Base-by-base conservation (phyloP, 1,140 invertebrate genomes). In the Cherax destructor region DNA sequence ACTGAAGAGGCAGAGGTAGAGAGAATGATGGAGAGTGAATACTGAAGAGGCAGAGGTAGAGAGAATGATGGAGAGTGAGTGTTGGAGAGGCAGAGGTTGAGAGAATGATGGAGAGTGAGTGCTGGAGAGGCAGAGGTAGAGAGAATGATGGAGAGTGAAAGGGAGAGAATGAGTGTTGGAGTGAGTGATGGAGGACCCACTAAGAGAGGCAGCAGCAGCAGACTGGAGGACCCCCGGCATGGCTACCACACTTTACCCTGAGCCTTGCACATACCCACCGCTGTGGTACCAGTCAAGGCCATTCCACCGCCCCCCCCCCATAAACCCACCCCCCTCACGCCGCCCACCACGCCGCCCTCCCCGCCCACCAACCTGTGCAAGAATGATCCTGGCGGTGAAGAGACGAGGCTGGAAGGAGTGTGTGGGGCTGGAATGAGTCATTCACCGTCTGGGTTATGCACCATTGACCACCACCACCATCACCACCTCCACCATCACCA, bases 391-490 rank as follows among this genome's bases (percentile, higher is more conserved):
- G 65, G 65, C 21, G 65, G 65, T 69, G 65, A 69, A 18, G 69
- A n/a, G 69, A n/a, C 24, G 69, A 81, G 79, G 79, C 49, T 81
- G 79, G 79, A 81, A 81, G 79, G 79, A 52, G 79, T 24, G 79
- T 81, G 79, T 74, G 69, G 56, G 50, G 79, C 79, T 81, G 79
- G 50, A 81, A 81, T 81, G 79, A 81, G 79, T 81, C 79, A 81
- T 59, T 81, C 79, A 59, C 79, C 79, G 79, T 81, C 79, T 81
- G 79, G 79, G 52, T 81, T 81, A 81, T 81, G 79, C 79, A 56
- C 79, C 79, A 81, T 56, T 56, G 79, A 9, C 79, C 79, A 50
- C 49, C 79, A 59, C 79, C 79, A 81, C 50, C 69, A 74, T n/a
- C 69, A 74, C 69, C 24, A 41, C 30, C 30, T 1, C 30, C 30